Base-by-base conservation (phyloP, 2,113 vertebrate species). In the Arenaria interpres region DNA sequence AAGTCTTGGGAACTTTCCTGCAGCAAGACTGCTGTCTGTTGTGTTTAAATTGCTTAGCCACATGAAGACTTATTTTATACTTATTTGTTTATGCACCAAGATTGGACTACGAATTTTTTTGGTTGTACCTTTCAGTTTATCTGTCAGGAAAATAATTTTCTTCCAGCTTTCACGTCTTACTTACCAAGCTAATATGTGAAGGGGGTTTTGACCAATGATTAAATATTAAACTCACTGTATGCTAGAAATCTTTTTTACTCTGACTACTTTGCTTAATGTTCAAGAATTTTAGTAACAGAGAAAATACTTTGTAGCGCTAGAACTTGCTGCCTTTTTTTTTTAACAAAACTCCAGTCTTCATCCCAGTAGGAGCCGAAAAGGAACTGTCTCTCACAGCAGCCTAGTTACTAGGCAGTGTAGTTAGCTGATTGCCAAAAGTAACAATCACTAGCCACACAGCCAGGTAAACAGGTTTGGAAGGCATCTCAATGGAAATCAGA, bases 361-460 rank as follows among this genome's bases (percentile, higher is more conserved):
- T 41, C 28, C 6, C 54, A 62, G 8, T 0, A 17, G n/a, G 10
- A 41, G 33, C 16, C 28, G 41, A 12, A 56, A 68, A 35, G 12
- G 19, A 69, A 35, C 54, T 21, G 32, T 21, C n/a, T 66, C 53
- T 48, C 60, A 51, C 87, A 28, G 96, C 97, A 97, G 98, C 98
- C 98, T 98, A 77, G 98, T 99, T 98, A 97, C 98, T 87, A 98
- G 99, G 99, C 99, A 99, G 99, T 99, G 99, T 98, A 98, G 98
- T 99, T 99, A 99, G 99, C 98, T 99, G 99, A 99, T 99, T 99
- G 98, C 98, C 95, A 59, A 81, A 66, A 81, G 64, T 51, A 96
- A 93, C 98, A 99, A 99, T 99, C 99, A 99, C 99, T 99, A 99
- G 98, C 99, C 97, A 98, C 98, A 99, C 98, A 92, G 98, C 99